phyloP scores from a whole-genome alignment of 2,113 vertebrate genomes.

The Poeciliopsis occidentalis region DNA sequence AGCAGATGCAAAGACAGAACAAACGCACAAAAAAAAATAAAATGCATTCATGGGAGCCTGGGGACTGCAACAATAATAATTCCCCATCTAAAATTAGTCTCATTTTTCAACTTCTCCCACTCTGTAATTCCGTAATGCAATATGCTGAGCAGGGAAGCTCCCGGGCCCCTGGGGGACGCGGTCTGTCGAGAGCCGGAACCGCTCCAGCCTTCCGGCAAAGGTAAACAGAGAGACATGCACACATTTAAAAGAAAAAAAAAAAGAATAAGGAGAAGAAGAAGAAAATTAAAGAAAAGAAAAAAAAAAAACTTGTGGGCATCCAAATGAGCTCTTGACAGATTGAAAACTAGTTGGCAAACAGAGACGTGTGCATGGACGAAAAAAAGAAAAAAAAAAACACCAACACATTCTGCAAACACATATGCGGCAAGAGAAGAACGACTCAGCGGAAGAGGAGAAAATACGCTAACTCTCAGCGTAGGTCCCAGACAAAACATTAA shows the following conservation, averaged over 20 bases:
- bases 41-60: slow-evolving; percentile 30
- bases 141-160: slow-evolving; percentile 63
- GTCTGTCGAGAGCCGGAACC: slow-evolving; percentile 52
- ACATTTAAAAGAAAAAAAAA: no score
- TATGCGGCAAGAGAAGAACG: slow-evolving; percentile 10
- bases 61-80: slow-evolving; percentile 66
- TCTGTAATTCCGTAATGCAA: slow-evolving; percentile 72
- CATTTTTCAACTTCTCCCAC: slow-evolving; percentile 73
- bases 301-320: slow-evolving; percentile 13
- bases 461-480: slow-evolving; percentile 30
- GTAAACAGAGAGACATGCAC: slow-evolving; percentile 27
- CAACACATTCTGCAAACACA: slow-evolving; percentile 15
- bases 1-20: slow-evolving; percentile 28
- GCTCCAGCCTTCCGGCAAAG: slow-evolving; percentile 55
- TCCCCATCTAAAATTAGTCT: slow-evolving; percentile 73
- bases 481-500: slow-evolving; percentile 58
- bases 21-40: background rate
- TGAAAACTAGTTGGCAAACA: slow-evolving; percentile 58
- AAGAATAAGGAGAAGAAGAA: no score
- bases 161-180: slow-evolving; percentile 56
- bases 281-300: background rate
- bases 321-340: slow-evolving; percentile 39
- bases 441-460: slow-evolving; percentile 15
- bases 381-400: background rate
- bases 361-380: slow-evolving; percentile 30